Evolutionary conservation across 2,888 invertebrate species (phyloP), one percentile per base, ranked within the genome.

Genomic region (Apamea anceps): DNA sequence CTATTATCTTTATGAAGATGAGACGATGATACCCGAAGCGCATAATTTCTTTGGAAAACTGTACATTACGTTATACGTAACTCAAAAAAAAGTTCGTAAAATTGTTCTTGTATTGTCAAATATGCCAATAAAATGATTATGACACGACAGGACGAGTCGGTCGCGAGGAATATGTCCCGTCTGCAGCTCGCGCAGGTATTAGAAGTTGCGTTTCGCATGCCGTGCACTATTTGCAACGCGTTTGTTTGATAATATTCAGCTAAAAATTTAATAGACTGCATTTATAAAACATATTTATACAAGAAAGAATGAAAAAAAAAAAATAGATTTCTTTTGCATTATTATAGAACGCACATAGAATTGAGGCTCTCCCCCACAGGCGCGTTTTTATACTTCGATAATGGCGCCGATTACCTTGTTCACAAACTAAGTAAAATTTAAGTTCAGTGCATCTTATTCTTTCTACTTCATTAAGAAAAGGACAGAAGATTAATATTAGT

Each of bases 131-230:
- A 78, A 70, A 18, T 67, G 25, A 57, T 73, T 77, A 75, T 90
- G 62, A 90, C 45, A 82, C 70, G 89, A 71, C 96, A 97, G 97
- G 96, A 95, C 90, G 97, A 97, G 89, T 94, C 96, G 86, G 95
- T 96, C 81, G 92, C 95, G 85, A 94, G 95, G 63, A 93, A 95
- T 82, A 92, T 96, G 91, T 96, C 95, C 75, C 97, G 97, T 77
- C 94, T 97, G 51, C 95, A 95, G 73, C 92, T 97, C 57, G 91
- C 92, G 10, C 96, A 96, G 96, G 96, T 96, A 96, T 89, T 32
- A 77, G 75, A n/a, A 62, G 82, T 90, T 85, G 82, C 85, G 88
- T 88, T 79, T 68, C 87, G 89, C 90, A 90, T 89, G 89, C 45
- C 79, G 81, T 85, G 82, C 81, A 78, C 70, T 80, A n/a, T 76